Conservation (phyloP, 2,113 vertebrate genomes). For the Trogon surrucura region DNA sequence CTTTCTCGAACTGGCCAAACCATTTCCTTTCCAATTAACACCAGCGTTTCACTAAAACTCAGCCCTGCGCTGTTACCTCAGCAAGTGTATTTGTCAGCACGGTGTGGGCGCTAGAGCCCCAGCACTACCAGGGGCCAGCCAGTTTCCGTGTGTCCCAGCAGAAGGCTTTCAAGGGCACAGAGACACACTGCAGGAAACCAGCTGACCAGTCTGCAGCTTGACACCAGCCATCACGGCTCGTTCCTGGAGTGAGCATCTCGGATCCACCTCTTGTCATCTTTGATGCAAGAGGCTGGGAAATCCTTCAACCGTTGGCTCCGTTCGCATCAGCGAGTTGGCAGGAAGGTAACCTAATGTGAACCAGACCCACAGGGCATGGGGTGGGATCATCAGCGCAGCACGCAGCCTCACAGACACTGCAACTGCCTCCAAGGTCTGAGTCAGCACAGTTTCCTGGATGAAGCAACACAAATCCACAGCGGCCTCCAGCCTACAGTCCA, state of each 20-base stretch:
- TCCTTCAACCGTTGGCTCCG: not conserved
- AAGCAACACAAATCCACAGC: not conserved
- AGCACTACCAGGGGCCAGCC: not conserved
- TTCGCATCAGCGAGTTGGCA: not conserved
- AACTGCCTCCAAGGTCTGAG: not conserved
- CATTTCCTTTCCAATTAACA: not conserved
- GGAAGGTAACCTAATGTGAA: not conserved
- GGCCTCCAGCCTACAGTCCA: not conserved
- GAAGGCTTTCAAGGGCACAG: not conserved
- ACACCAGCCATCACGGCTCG: not conserved
- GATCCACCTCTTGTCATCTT: not conserved
- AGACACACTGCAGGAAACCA: not conserved
- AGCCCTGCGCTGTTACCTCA: not conserved
- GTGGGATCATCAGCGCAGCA: not conserved
- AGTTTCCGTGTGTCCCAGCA: not conserved
- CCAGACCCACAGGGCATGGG: not conserved
- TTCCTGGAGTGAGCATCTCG: not conserved
- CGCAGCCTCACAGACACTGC: not conserved
- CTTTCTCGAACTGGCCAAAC: not conserved
- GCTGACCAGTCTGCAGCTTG: not conserved
- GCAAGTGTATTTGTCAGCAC: fast-evolving
- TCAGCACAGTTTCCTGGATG: constrained; percentile 10
- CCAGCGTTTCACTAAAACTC: not conserved
- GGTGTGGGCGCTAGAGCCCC: not conserved
- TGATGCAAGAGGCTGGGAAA: not conserved